Conservation (phyloP, 2,113 vertebrate genomes). For the Leuciscus idus region DNA sequence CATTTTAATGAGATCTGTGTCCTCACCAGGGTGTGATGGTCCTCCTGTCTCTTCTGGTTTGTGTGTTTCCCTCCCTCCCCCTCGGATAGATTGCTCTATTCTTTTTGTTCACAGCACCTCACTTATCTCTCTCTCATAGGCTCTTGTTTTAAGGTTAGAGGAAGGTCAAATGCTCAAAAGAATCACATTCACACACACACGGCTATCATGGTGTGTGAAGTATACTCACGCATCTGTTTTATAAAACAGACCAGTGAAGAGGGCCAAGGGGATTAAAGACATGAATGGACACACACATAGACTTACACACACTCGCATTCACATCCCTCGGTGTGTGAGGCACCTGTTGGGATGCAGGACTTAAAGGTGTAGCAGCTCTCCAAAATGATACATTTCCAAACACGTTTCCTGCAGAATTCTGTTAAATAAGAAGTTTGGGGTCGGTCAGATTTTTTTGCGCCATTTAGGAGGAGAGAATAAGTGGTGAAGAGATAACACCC, state of each 20-base stretch:
- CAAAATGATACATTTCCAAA: background rate
- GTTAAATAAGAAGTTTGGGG: background rate
- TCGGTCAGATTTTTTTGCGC: background rate
- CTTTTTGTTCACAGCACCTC: conserved; percentile 15
- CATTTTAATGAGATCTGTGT: conserved; percentile 54
- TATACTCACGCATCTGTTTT: conserved; percentile 8
- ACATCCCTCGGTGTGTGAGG: background rate
- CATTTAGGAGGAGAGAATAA: too few species aligned
- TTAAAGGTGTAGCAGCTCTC: background rate
- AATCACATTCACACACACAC: conserved; percentile 20
- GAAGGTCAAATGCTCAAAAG: conserved; percentile 35
- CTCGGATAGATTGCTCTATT: conserved; percentile 24
- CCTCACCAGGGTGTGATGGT: conserved; percentile 57
- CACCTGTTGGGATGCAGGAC: conserved; percentile 26
- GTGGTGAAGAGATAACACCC: too few species aligned
- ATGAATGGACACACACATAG: conserved; percentile 32
- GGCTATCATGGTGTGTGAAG: background rate
- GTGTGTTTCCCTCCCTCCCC: conserved; percentile 2
- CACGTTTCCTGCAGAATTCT: background rate
- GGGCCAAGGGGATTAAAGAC: conserved; percentile 35
- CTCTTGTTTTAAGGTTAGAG: conserved; percentile 46
- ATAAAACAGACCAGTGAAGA: conserved; percentile 40
- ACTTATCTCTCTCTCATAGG: conserved; percentile 35
- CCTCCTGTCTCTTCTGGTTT: conserved; percentile 41
- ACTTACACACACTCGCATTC: conserved; percentile 5